phyloP scores from a whole-genome alignment of 1,140 invertebrate species.

The Macrocentrus cingulum region DNA sequence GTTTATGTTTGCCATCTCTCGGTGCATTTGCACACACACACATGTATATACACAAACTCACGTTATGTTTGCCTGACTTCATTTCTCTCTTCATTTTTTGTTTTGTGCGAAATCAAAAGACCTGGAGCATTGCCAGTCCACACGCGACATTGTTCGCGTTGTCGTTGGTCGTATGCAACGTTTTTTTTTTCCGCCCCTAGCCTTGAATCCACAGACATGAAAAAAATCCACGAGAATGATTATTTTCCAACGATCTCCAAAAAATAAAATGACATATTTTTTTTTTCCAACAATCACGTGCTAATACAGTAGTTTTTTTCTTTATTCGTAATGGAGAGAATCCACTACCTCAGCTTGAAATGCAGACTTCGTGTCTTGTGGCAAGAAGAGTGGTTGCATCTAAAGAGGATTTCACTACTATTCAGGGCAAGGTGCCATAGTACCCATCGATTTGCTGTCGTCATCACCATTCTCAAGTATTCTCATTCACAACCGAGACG shows the following conservation, averaged over 20 bases:
- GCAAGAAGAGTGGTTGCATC: slow-evolving; percentile 7
- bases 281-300: slow-evolving; percentile 8
- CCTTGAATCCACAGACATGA: background rate
- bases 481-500: background rate
- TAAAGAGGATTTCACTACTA: slow-evolving; percentile 15
- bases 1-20: background rate
- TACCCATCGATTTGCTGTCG: slow-evolving; percentile 13
- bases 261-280: background rate
- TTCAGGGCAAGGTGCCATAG: slow-evolving; percentile 3
- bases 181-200: slow-evolving; percentile 17
- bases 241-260: background rate
- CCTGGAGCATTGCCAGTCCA: slow-evolving; percentile 27
- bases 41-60: background rate
- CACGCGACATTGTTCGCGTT: slow-evolving; percentile 26
- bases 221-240: slow-evolving; percentile 15
- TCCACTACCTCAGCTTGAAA: slow-evolving; percentile 4
- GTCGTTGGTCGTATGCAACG: slow-evolving; percentile 5
- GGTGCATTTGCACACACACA: background rate
- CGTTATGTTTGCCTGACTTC: slow-evolving; percentile 3
- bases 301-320: no score
- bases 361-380: slow-evolving; percentile 7
- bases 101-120: slow-evolving; percentile 28
- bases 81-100: slow-evolving; percentile 13
- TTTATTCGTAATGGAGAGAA: no score
- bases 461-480: background rate